phyloP scores from a whole-genome alignment of 2,888 invertebrate genomes.

The Rhorus exstirpatorius region DNA sequence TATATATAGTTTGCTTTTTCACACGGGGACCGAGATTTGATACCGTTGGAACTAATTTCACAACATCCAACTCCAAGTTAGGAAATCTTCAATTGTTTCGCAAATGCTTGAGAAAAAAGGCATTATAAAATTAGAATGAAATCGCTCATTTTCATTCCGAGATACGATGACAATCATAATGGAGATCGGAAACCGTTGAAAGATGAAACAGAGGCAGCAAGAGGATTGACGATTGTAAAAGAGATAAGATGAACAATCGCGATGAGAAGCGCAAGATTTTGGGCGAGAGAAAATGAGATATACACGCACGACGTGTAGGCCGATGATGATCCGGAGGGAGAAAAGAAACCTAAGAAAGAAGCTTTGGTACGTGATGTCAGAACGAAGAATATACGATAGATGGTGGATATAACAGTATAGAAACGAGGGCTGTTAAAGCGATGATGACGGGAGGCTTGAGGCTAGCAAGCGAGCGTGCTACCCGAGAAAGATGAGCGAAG shows the following conservation, averaged over 20 bases:
- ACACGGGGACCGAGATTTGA: neutral
- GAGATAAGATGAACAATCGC: slow-evolving; percentile 26
- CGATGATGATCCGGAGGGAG: slow-evolving; percentile 16
- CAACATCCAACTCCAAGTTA: neutral
- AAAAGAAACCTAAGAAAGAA: slow-evolving; percentile 28
- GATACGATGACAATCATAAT: neutral
- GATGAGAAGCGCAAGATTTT: slow-evolving; percentile 40
- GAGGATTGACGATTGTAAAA: neutral
- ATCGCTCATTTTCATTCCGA: too few species aligned
- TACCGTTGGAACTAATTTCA: slow-evolving; percentile 15
- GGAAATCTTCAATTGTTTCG: too few species aligned
- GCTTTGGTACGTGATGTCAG: slow-evolving; percentile 53
- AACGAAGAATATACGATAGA: slow-evolving; percentile 56
- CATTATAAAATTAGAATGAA: neutral
- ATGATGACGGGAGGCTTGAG: slow-evolving; percentile 72
- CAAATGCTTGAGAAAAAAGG: too few species aligned
- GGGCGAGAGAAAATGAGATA: slow-evolving; percentile 29
- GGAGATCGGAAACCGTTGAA: neutral
- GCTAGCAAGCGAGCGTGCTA: slow-evolving; percentile 50
- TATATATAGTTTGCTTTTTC: slow-evolving; percentile 3
- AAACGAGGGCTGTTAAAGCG: slow-evolving; percentile 72
- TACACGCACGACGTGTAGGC: slow-evolving; percentile 23
- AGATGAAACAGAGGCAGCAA: neutral
- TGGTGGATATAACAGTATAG: slow-evolving; percentile 51
- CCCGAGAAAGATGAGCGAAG: slow-evolving; percentile 38